Conservation (phyloP, 2,113 vertebrate species). For the Grammomys surdaster region DNA sequence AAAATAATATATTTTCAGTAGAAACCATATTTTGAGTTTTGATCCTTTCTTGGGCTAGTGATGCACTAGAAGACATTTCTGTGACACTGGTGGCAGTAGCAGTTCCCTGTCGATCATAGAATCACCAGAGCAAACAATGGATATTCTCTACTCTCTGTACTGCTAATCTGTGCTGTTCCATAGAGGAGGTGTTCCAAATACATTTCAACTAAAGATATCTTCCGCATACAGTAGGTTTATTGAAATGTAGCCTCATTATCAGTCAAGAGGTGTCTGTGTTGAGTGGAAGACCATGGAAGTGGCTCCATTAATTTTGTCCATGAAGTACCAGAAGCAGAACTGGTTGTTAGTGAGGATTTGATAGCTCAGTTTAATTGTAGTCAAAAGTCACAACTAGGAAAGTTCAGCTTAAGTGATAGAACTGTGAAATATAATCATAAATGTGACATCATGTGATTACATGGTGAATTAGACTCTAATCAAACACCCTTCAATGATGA, state of each 20-base stretch:
- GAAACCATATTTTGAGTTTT: not conserved
- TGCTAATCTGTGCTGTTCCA: not conserved
- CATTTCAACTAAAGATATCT: not conserved
- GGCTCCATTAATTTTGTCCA: not conserved
- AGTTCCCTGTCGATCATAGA: not conserved
- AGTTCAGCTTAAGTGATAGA: not conserved
- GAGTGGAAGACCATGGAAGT: not conserved
- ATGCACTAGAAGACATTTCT: not conserved
- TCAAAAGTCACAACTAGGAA: not conserved
- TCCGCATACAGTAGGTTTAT: not conserved
- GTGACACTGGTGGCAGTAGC: not conserved
- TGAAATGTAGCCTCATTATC: not conserved
- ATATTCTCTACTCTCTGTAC: too few relatives aligned
- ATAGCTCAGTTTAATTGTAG: not conserved
- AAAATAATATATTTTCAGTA: not conserved
- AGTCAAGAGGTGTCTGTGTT: not conserved
- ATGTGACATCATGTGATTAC: slow-evolving; percentile 1
- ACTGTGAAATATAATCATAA: slow-evolving; percentile 45
- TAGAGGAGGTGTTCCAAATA: not conserved
- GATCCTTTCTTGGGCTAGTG: not conserved
- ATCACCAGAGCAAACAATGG: not conserved
- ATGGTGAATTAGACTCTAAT: slow-evolving; percentile 3
- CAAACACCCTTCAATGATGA: not conserved
- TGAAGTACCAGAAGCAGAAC: not conserved
- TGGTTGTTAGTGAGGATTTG: not conserved